Conservation (phyloP, 2,888 invertebrate species). For the Rhogogaster chlorosoma region DNA sequence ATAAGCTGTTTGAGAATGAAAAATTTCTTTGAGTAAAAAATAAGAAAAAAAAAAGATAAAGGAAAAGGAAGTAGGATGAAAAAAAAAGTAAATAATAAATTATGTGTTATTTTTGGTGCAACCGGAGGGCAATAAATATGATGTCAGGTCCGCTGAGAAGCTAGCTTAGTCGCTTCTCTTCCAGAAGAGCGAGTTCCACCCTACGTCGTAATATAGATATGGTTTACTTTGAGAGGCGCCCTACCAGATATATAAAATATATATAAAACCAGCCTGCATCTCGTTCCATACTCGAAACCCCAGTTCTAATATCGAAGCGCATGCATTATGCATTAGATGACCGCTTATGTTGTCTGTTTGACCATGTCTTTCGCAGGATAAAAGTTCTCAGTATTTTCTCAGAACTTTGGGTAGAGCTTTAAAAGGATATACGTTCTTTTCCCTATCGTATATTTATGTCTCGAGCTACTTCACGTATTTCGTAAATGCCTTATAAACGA, state of each 20-base stretch:
- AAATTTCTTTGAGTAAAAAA: background rate
- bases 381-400: constrained; percentile 40
- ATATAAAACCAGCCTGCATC: constrained; percentile 46
- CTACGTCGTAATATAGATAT: constrained; percentile 56
- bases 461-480: background rate
- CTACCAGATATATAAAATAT: constrained; percentile 59
- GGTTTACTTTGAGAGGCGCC: constrained; percentile 62
- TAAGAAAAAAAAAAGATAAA: background rate
- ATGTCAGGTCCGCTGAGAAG: constrained; percentile 63
- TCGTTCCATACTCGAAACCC: constrained; percentile 38
- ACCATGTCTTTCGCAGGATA: constrained; percentile 47
- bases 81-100: constrained; percentile 52
- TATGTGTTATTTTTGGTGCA: constrained; percentile 45
- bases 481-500: background rate
- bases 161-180: constrained; percentile 67
- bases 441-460: background rate
- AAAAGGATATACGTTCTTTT: background rate
- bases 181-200: constrained; percentile 65
- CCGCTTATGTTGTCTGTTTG: constrained; percentile 59
- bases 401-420: constrained; percentile 32
- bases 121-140: constrained; percentile 62
- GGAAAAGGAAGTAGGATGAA: background rate
- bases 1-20: background rate
- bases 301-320: constrained; percentile 63
- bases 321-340: constrained; percentile 66